Base-by-base conservation (phyloP, 2,888 invertebrate species). In the Netelia inedita region DNA sequence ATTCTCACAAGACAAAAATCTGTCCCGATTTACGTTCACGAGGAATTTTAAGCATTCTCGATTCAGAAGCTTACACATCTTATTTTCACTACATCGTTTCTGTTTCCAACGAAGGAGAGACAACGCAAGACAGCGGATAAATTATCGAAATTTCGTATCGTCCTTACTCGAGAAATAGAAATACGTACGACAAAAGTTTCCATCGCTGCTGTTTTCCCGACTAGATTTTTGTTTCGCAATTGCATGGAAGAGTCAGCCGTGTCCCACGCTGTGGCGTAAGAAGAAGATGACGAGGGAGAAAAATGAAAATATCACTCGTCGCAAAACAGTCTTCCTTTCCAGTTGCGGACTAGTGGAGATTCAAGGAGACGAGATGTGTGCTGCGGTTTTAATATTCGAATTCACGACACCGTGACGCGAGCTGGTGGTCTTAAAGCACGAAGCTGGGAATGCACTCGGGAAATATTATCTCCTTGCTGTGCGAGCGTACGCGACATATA, bases 351-450 rank as follows among this genome's bases (percentile, higher is more conserved):
- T 61, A 14, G 35, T 35, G n/a, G 19, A 74, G 59, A 80, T 80
- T 80, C 57, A 46, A 71, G 59, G 41, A 50, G 57, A 41, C 57
- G 65, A 28, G 23, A 46, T 63, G 28, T 61, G n/a, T 21, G 61
- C 23, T 46, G 66, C 59, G 50, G 50, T 80, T 68, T 73, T 74
- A 73, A 80, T 74, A 80, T 68, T 73, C 59, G 35, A 74, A 80
- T 59, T 66, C 66, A 57, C 65, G 73, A 66, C 21, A 57, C 28
- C 79, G 79, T 66, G 57, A 50, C 57, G 46, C 28, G 43, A 43
- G 65, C 41, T 66, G 21, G 65, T 16, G n/a, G 53, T 53, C n/a
- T 41, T 19, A 19, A 55, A 11, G 41, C 1, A 8, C 76, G 19
- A 50, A 55, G 16, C 14, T 19, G 23, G 43, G 35, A 23, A 16